These are phyloP conservation scores for Potorous gilbertii DNA, from an alignment of 2,797 vertebrate species.

Conservation along the genomic window DNA sequence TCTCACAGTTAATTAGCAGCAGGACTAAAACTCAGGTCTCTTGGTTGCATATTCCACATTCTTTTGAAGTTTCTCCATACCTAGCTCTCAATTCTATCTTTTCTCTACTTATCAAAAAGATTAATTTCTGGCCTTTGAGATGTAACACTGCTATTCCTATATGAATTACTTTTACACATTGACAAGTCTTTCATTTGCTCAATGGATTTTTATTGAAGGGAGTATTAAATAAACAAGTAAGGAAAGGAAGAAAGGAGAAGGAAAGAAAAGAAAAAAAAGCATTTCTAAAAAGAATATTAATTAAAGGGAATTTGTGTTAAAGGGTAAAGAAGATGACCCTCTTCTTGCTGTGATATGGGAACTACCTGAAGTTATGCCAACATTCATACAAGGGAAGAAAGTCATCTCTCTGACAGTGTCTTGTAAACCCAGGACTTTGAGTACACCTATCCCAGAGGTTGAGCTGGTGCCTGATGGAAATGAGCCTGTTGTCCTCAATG, in stretches of 20 bases:
- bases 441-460: conserved; percentile 77
- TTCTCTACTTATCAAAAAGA: not conserved
- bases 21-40: not conserved
- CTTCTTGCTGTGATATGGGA: conserved; percentile 77
- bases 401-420: conserved; percentile 67
- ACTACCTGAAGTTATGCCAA: conserved; percentile 76
- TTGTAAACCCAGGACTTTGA: conserved; percentile 6
- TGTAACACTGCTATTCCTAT: not conserved
- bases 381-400: conserved; percentile 62
- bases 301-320: conserved; percentile 30
- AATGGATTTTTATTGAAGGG: conserved; percentile 53
- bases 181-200: not conserved
- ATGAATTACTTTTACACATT: not conserved
- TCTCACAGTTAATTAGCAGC: not conserved
- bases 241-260: not conserved
- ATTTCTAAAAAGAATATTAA: not conserved
- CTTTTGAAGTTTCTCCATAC: not conserved
- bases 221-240: conserved; percentile 26
- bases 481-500: not conserved
- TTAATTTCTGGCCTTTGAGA: not conserved
- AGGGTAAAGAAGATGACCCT: conserved; percentile 78
- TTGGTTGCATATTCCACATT: not conserved
- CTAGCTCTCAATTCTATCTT: not conserved
- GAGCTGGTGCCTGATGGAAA: conserved; percentile 63
- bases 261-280: not conserved